Base-by-base conservation (phyloP, 2,113 vertebrate species). In the Acanthochromis polyacanthus region DNA sequence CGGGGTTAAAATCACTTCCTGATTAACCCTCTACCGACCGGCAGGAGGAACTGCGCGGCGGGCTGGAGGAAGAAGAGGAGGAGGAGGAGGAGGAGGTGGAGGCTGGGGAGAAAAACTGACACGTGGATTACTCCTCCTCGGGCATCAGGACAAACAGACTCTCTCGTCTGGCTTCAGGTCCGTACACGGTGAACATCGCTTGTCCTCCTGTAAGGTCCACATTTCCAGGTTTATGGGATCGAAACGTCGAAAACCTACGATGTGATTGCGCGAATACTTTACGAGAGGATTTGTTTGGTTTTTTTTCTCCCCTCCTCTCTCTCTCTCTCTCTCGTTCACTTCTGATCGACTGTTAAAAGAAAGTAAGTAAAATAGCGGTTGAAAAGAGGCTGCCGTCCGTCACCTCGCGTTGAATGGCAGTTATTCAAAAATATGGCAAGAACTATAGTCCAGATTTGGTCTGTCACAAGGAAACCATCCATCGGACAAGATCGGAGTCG, bases 361-460 rank as follows among this genome's bases (percentile, higher is more conserved):
- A 40, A 74, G 61, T 83, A 78, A 83, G 57, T 43, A 56, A 69
- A 58, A 1, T 77, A 50, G 81, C 46, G 63, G 19, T 48, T 67
- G 30, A 59, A 5, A 70, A 66, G 70, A 70, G 71, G 75, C 73
- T 75, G 73, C 71, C 23, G 64, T 78, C 40, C 40, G 46, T 56
- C 69, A 79, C 70, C 79, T 86, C 75, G 62, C 93, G 84, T 95
- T 95, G 95, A 95, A 95, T 95, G 95, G 95, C 95, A 94, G 87
- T 95, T 84, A 90, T 95, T 94, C 95, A 95, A 95, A 95, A 95
- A 93, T 87, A 95, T 94, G 93, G 92, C 76, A 95, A 95, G 88
- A 95, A 83, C 93, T 86, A 82, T 82, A 60, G 75, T 93, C 87
- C 91, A 83, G 94, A 95, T 85, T 80, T 93, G 93, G 87, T 91